Base-by-base conservation (phyloP, 2,797 vertebrate species). In the Scolopax bukidnonensis region DNA sequence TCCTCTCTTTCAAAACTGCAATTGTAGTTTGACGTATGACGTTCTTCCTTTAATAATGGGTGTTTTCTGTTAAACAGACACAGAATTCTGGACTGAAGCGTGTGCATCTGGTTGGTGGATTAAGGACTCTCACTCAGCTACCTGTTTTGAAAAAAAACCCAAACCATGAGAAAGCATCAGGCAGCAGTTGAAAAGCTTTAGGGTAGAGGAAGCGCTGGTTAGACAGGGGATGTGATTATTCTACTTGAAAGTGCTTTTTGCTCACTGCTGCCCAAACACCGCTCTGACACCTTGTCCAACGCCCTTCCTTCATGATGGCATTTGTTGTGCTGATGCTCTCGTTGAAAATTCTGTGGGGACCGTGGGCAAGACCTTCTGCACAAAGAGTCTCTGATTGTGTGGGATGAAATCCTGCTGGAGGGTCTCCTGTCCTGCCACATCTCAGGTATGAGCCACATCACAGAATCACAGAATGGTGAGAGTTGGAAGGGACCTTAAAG, bases 381-480 rank as follows among this genome's bases (percentile, higher is more conserved):
- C 2, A 1, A 21, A 80, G 63, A 43, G 48, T 21, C 32, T 80
- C 24, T 50, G 64, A 59, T 63, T n/a, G 8, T 41, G 43, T 4
- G 6, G 79, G 38, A 28, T 50, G 3, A 30, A 40, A 71, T 28
- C 54, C 43, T 41, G 12, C 69, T 60, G 74, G 45, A 45, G 64
- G 11, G 21, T 15, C 28, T 53, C 50, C 76, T 0, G 4, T 11
- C 19, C 76, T 4, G 23, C 20, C 47, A 24, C n/a, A 23, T 53
- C 54, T 76, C 3, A 1, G 16, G 57, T 1, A 2, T 36, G 8
- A 2, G 2, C 53, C 4, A 3, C 51, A 19, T 27, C 43, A 45
- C 17, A 45, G 18, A 45, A 23, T 47, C 47, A 47, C 21, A 23
- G 47, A 47, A 47, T 23, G 6, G 47, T 47, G 23, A 23, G 21